phyloP scores from a whole-genome alignment of 2,113 vertebrate genomes.

The Xenopus laevis region DNA sequence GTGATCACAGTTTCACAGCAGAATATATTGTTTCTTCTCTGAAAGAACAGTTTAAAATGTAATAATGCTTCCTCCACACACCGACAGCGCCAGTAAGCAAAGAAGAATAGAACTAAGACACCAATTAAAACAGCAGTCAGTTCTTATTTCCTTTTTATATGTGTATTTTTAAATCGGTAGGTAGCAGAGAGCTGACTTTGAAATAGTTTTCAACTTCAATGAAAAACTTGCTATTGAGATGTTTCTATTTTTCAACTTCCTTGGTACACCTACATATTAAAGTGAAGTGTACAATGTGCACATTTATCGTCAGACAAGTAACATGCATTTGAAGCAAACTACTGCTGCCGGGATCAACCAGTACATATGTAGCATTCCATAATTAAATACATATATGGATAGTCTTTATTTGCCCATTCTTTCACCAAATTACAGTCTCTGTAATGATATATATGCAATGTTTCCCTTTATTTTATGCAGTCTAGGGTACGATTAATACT shows the following conservation, averaged over 20 bases:
- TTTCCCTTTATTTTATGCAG: too few species aligned
- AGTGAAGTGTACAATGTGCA: too few species aligned
- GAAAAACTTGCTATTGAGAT: neutral
- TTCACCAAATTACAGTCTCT: too few species aligned
- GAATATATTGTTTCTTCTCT: neutral
- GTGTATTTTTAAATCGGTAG: conserved; percentile 15
- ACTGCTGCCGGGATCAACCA: too few species aligned
- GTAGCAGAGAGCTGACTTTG: neutral
- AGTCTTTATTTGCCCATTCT: too few species aligned
- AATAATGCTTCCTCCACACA: conserved; percentile 15
- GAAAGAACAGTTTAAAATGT: conserved; percentile 4
- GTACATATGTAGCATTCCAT: too few species aligned
- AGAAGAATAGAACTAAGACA: conserved; percentile 6
- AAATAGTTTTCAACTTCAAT: neutral
- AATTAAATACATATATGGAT: too few species aligned
- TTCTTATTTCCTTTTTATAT: neutral
- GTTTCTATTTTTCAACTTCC: neutral
- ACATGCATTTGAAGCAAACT: too few species aligned
- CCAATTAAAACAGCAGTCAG: conserved; percentile 32
- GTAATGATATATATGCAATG: too few species aligned
- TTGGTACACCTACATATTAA: too few species aligned
- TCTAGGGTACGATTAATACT: too few species aligned
- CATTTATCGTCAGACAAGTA: too few species aligned
- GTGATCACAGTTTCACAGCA: conserved; percentile 13
- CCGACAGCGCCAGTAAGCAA: conserved; percentile 20